These are phyloP conservation scores for Columba guinea DNA, from an alignment of 2,797 vertebrate species.

Conservation along the genomic window DNA sequence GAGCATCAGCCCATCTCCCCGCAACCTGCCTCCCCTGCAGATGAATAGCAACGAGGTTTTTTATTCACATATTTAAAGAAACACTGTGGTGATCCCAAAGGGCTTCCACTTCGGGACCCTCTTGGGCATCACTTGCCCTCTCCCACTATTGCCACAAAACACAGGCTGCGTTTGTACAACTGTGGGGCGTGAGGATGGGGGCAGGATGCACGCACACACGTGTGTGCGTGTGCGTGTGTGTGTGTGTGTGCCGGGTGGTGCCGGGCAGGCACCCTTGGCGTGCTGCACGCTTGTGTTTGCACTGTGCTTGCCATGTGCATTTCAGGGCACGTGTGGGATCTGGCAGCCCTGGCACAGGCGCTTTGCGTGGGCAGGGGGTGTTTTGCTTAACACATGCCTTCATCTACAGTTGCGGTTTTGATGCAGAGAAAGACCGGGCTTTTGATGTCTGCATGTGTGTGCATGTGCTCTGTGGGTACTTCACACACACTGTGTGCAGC, in stretches of 20 bases:
- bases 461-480: background rate
- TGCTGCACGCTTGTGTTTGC: background rate
- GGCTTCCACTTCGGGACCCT: rapidly evolving
- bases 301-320: background rate
- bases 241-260: rapidly evolving
- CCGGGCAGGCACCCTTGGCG: rapidly evolving
- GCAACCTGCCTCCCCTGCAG: background rate
- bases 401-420: background rate
- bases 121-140: background rate
- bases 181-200: rapidly evolving
- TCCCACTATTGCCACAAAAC: rapidly evolving
- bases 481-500: background rate
- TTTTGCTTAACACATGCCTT: slow-evolving; percentile 29
- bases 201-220: rapidly evolving
- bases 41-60: background rate
- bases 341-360: background rate
- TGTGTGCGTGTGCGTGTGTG: too few relatives aligned
- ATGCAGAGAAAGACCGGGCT: background rate
- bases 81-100: background rate
- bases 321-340: slow-evolving; percentile 33
- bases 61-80: background rate
- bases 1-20: background rate
- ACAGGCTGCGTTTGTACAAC: background rate
- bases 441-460: background rate
- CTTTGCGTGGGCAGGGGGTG: slow-evolving; percentile 14